Evolutionary conservation across 2,113 vertebrate genomes (phyloP).

Genomic region (Haplochromis vanheusdeni): DNA sequence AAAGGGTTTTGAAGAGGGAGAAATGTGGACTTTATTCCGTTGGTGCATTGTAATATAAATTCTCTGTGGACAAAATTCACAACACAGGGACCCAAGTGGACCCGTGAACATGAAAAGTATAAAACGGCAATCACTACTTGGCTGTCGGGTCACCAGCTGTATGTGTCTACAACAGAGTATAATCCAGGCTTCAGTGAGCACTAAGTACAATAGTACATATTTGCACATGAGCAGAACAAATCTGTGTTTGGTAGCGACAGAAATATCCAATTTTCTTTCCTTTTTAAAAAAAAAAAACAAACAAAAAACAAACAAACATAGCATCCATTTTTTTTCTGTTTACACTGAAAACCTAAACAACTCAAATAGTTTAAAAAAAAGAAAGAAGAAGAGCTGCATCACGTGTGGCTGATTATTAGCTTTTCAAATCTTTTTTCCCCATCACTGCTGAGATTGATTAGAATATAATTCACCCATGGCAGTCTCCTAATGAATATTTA

Average conservation of each 20-base stretch:
- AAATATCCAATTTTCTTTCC: not conserved
- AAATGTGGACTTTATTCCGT: not conserved
- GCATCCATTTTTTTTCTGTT: not conserved
- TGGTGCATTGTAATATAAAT: not conserved
- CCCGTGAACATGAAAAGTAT: not conserved
- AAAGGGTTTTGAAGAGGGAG: not conserved
- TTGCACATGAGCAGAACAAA: not conserved
- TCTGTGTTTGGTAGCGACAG: not conserved
- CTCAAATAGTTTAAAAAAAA: not conserved
- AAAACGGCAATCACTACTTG: not conserved
- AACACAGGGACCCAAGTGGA: not conserved
- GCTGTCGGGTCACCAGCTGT: not conserved
- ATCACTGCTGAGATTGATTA: not conserved
- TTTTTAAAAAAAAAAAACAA: not conserved
- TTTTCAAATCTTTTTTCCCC: not conserved
- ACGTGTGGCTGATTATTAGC: not conserved
- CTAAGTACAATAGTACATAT: not conserved
- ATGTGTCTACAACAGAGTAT: not conserved
- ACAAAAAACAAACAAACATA: not conserved
- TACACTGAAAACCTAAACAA: not conserved
- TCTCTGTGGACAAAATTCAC: not conserved
- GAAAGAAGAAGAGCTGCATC: not conserved
- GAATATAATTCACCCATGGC: not conserved
- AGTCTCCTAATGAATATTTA: conserved; percentile 1
- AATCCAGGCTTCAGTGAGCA: not conserved